phyloP scores from a whole-genome alignment of 1,140 invertebrate genomes.

The Sesamia nonagrioides region DNA sequence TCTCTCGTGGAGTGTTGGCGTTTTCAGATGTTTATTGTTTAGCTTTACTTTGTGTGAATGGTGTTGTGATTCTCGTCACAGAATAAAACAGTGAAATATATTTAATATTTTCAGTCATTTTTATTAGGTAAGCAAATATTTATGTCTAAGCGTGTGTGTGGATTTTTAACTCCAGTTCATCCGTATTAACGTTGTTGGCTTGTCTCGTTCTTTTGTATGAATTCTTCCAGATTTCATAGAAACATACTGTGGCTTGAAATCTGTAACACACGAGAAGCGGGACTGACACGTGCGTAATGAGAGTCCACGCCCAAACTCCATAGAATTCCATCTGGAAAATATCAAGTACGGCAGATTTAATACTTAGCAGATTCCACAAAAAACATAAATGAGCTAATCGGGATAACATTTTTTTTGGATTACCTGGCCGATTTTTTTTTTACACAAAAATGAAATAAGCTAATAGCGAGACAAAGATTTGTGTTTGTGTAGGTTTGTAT shows the following conservation, averaged over 20 bases:
- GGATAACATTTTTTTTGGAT: no score
- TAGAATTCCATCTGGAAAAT: slow-evolving; percentile 89
- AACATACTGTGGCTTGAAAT: slow-evolving; percentile 93
- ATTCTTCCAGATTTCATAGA: slow-evolving; percentile 94
- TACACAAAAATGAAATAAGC: no score
- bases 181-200: slow-evolving; percentile 52
- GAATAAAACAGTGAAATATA: not conserved
- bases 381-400: no score
- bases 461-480: no score
- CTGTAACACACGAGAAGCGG: slow-evolving; percentile 92
- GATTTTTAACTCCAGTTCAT: slow-evolving; percentile 81
- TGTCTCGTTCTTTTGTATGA: slow-evolving; percentile 87
- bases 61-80: not conserved
- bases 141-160: slow-evolving; percentile 62
- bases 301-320: slow-evolving; percentile 91
- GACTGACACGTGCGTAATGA: slow-evolving; percentile 91
- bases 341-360: not conserved
- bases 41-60: no score
- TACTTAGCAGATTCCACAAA: no score
- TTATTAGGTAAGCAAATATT: slow-evolving; percentile 12
- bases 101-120: slow-evolving; percentile 23
- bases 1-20: no score
- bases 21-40: no score
- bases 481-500: no score
- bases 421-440: no score